Conservation (phyloP, 2,888 invertebrate species). For the Thalpophila matura region DNA sequence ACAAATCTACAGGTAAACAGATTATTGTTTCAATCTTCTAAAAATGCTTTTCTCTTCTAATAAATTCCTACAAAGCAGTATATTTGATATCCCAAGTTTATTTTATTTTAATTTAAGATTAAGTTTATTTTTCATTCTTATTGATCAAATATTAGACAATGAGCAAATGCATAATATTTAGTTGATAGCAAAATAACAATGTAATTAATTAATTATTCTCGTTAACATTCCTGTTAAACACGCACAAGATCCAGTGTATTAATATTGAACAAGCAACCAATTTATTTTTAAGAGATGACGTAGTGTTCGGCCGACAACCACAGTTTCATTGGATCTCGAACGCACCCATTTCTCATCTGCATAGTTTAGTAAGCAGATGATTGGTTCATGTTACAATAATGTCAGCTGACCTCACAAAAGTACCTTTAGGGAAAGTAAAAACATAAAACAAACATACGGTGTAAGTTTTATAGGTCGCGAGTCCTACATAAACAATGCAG, state of each 20-base stretch:
- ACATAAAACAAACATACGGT: constrained; percentile 32
- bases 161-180: constrained; percentile 23
- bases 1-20: too few relatives aligned
- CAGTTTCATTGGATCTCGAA: constrained; percentile 67
- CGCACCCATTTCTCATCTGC: constrained; percentile 59
- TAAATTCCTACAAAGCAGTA: too few relatives aligned
- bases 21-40: too few relatives aligned
- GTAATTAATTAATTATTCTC: constrained; percentile 44
- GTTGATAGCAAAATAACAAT: constrained; percentile 25
- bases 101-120: too few relatives aligned
- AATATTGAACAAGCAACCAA: constrained; percentile 67
- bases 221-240: constrained; percentile 48
- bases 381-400: constrained; percentile 47
- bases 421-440: constrained; percentile 25
- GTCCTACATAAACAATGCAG: constrained; percentile 74
- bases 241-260: constrained; percentile 46
- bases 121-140: too few relatives aligned
- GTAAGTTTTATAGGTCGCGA: constrained; percentile 73
- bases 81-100: too few relatives aligned
- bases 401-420: constrained; percentile 35
- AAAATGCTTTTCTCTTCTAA: too few relatives aligned
- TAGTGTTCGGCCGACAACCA: constrained; percentile 64
- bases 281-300: constrained; percentile 71
- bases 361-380: constrained; percentile 61
- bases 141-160: too few relatives aligned